These are phyloP conservation scores for Mobula birostris DNA, from an alignment of 2,113 vertebrate genomes.

Conservation along the genomic window DNA sequence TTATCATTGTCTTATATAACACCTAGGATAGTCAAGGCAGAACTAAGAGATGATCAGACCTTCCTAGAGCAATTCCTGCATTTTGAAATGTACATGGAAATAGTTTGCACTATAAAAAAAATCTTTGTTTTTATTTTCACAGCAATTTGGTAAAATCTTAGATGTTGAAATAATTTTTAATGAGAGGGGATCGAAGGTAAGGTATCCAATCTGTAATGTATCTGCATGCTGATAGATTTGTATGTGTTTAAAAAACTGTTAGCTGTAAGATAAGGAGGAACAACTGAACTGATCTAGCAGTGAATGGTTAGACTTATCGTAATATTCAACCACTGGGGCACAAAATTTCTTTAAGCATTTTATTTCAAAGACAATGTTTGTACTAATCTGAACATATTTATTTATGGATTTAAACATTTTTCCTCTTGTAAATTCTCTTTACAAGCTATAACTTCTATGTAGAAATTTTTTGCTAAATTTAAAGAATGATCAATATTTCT, in stretches of 20 bases:
- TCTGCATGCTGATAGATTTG: slow-evolving; percentile 37
- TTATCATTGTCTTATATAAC: too few species aligned
- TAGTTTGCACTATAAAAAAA: neutral
- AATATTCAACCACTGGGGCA: neutral
- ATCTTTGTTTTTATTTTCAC: slow-evolving; percentile 60
- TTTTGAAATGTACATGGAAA: neutral
- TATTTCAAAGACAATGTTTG: slow-evolving; percentile 9
- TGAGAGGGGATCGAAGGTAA: slow-evolving; percentile 87
- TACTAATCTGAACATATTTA: slow-evolving; percentile 44
- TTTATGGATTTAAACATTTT: slow-evolving; percentile 44
- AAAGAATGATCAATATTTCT: slow-evolving; percentile 40
- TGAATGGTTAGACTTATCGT: neutral
- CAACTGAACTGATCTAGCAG: slow-evolving; percentile 55
- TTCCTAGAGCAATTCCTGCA: neutral
- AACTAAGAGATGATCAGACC: too few species aligned
- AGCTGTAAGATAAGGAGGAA: slow-evolving; percentile 46
- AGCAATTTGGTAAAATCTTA: slow-evolving; percentile 97
- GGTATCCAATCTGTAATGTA: slow-evolving; percentile 50
- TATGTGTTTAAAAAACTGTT: slow-evolving; percentile 39
- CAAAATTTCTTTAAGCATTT: neutral
- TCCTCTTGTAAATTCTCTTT: slow-evolving; percentile 44
- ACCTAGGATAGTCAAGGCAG: too few species aligned
- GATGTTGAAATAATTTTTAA: slow-evolving; percentile 96
- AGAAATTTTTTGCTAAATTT: slow-evolving; percentile 47
- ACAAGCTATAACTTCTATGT: slow-evolving; percentile 45